Conservation (phyloP, 2,113 vertebrate genomes). For the Lophius piscatorius region DNA sequence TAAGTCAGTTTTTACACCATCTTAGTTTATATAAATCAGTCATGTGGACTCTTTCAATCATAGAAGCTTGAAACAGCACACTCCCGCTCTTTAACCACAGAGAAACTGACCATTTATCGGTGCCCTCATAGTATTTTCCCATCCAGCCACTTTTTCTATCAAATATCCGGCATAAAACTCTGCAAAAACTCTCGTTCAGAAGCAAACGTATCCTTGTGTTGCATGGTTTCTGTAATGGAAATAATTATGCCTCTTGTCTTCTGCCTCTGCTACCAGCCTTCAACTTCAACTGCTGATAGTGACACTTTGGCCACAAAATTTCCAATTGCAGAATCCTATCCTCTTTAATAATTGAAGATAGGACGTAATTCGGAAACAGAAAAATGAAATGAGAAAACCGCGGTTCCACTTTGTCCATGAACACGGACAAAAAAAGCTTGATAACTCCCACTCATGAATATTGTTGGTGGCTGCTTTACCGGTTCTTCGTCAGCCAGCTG, state of each 20-base stretch:
- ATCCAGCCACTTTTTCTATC: slow-evolving; percentile 1
- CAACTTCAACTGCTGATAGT: too few relatives aligned
- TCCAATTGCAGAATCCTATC: slow-evolving; percentile 12
- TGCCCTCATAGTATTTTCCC: not conserved
- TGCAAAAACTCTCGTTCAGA: not conserved
- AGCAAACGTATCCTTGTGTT: not conserved
- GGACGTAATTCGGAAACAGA: too few relatives aligned
- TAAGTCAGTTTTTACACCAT: not conserved
- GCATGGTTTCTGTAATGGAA: slow-evolving; percentile 9
- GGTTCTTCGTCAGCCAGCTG: slow-evolving; percentile 30
- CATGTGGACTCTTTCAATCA: too few relatives aligned
- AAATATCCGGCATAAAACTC: not conserved
- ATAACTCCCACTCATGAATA: slow-evolving; percentile 21
- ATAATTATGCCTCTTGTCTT: not conserved
- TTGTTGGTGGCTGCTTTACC: slow-evolving; percentile 18
- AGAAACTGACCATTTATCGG: slow-evolving; percentile 10
- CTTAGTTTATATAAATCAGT: slow-evolving; percentile 7
- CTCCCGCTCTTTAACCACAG: slow-evolving; percentile 10
- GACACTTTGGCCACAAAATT: too few relatives aligned
- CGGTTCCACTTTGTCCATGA: not conserved
- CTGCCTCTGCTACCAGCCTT: not conserved
- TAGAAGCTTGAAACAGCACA: not conserved
- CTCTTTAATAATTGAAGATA: too few relatives aligned
- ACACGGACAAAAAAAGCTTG: slow-evolving; percentile 4
- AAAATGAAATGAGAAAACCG: too few relatives aligned